Evolutionary conservation across 2,888 invertebrate genomes (phyloP), one percentile per base, ranked within the genome.

Genomic region (Timema podura): DNA sequence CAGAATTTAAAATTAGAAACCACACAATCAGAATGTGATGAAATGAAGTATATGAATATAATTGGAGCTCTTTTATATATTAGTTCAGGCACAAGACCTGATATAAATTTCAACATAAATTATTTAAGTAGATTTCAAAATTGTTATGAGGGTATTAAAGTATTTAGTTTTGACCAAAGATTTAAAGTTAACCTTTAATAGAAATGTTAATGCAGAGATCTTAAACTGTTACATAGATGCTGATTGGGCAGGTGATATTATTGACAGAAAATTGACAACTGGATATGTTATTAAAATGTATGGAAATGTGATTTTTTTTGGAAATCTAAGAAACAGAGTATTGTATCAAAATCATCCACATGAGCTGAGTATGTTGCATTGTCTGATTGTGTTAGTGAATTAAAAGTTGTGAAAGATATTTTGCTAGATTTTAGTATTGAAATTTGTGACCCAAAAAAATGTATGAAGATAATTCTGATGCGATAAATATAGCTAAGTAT

Each of bases 101-200:
- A 51, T 51, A n/a, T 51, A 51, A 51, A 3, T n/a, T 51, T 51
- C n/a, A 51, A 3, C n/a, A 3, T 51, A 2, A 51, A 51, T 51
- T 51, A 51, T 51, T 51, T 51, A 51, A 51, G 51, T 51, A 51
- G 51, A 51, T 51, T 51, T 51, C 51, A 51, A 51, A 51, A 51
- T 51, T 51, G 51, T 3, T 51, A 2, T 51, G n/a, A 13, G 3
- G n/a, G 3, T 51, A 13, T 51, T 51, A 51, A 51, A 51, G n/a
- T 51, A 51, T 51, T 51, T 51, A n/a, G 11, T 51, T 51, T 51
- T n/a, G n/a, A 11, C 11, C 11, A 13, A 51, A 51, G n/a, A 13
- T n/a, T 51, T 11, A 51, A 2, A n/a, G 11, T 51, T 13, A 51
- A n/a, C 51, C n/a, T 51, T 3, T 13, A 51, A 13, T n/a, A 51